Evolutionary conservation across 92 coral and sea anemone genomes (phyloP).

Genomic region (Metridium senile): DNA sequence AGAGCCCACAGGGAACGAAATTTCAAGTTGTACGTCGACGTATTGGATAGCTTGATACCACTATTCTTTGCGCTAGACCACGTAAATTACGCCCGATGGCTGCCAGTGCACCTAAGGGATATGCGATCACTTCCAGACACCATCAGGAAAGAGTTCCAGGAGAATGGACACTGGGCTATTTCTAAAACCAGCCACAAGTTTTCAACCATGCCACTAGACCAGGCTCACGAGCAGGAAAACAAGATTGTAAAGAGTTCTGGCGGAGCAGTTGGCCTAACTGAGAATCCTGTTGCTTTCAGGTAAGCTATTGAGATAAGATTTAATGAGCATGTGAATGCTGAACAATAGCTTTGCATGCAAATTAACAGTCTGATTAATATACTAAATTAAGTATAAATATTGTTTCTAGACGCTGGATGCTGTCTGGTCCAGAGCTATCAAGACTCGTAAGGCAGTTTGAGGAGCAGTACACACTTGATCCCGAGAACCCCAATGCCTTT

Average conservation of each 20-base stretch:
- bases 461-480: slow-evolving; percentile 16
- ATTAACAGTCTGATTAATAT: too few species aligned
- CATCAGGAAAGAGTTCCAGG: slow-evolving; percentile 41
- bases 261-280: slow-evolving; percentile 61
- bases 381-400: too few species aligned
- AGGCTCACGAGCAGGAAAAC: slow-evolving; percentile 68
- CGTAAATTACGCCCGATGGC: slow-evolving; percentile 62
- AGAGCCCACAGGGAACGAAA: slow-evolving; percentile 46
- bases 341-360: too few species aligned
- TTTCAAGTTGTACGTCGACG: slow-evolving; percentile 35
- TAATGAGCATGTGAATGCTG: too few species aligned
- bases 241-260: slow-evolving; percentile 44
- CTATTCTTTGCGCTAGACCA: slow-evolving; percentile 61
- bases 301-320: not conserved
- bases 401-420: slow-evolving; percentile 54
- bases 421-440: slow-evolving; percentile 61
- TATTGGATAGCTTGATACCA: slow-evolving; percentile 37
- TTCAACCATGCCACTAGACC: slow-evolving; percentile 58
- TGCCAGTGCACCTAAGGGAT: slow-evolving; percentile 62
- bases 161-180: slow-evolving; percentile 59
- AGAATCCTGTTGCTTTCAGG: slow-evolving; percentile 46
- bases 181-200: slow-evolving; percentile 55
- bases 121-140: slow-evolving; percentile 54
- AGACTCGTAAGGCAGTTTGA: slow-evolving; percentile 49
- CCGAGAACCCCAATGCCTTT: slow-evolving; percentile 19